Evolutionary conservation across 1,140 invertebrate genomes (phyloP).

Genomic region (Meteorus sp.): DNA sequence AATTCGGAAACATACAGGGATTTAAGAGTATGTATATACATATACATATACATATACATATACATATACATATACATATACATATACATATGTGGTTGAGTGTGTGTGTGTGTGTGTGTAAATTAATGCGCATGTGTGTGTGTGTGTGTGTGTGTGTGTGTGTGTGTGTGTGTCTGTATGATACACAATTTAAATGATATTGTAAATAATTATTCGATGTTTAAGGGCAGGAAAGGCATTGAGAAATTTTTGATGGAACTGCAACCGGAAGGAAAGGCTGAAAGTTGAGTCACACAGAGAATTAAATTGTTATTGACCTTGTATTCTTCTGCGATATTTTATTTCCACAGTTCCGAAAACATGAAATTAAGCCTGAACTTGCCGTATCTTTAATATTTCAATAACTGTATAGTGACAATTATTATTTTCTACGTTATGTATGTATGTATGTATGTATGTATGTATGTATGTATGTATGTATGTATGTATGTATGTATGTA

Average conservation of each 20-base stretch:
- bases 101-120: no score
- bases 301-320: background rate
- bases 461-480: no score
- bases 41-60: slow-evolving; percentile 10
- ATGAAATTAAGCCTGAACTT: slow-evolving; percentile 1
- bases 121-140: no score
- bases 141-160: no score
- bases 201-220: slow-evolving; percentile 24
- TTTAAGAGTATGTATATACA: slow-evolving; percentile 31
- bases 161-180: no score
- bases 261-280: slow-evolving; percentile 12
- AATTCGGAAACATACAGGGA: slow-evolving; percentile 62
- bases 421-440: background rate
- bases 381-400: background rate
- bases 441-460: slow-evolving; percentile 1
- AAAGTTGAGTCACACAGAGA: slow-evolving; percentile 1
- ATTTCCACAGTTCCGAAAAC: background rate
- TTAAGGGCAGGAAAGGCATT: background rate
- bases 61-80: no score
- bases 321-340: background rate
- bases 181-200: slow-evolving; percentile 14
- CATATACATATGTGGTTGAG: no score
- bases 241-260: slow-evolving; percentile 8
- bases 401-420: background rate
- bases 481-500: slow-evolving; percentile 39